These are phyloP conservation scores for Avahi laniger DNA, from an alignment of 2,797 vertebrate species.

Conservation along the genomic window DNA sequence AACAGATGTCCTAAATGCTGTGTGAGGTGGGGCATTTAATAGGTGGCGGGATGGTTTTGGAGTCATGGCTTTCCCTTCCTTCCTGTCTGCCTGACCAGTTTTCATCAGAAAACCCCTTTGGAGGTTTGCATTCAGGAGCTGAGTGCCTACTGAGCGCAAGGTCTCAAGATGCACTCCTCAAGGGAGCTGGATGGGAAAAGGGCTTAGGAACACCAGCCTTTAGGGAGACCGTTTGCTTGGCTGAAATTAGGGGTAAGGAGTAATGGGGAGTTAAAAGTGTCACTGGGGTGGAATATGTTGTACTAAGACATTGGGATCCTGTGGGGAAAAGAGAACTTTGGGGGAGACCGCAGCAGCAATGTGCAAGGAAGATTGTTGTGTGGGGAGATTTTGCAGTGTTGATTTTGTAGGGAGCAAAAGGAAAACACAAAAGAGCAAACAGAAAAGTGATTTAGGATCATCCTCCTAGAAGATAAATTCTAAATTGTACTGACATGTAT, in stretches of 20 bases:
- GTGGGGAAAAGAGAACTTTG: background rate
- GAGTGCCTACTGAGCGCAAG: background rate
- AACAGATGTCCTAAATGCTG: background rate
- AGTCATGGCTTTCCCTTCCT: background rate
- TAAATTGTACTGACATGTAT: background rate
- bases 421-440: background rate
- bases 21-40: background rate
- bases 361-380: background rate
- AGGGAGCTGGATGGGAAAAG: background rate
- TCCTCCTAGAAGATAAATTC: background rate
- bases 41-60: too few species aligned
- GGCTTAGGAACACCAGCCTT: background rate
- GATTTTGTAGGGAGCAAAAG: background rate
- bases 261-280: background rate
- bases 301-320: background rate
- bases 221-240: background rate
- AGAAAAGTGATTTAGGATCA: background rate
- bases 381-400: background rate
- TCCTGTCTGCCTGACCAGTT: background rate
- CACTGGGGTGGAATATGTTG: background rate
- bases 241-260: background rate
- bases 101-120: background rate
- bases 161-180: too few species aligned
- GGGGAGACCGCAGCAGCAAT: background rate
- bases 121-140: background rate